Base-by-base conservation (phyloP, 2,797 vertebrate genomes). In the Urophycis tenuis region DNA sequence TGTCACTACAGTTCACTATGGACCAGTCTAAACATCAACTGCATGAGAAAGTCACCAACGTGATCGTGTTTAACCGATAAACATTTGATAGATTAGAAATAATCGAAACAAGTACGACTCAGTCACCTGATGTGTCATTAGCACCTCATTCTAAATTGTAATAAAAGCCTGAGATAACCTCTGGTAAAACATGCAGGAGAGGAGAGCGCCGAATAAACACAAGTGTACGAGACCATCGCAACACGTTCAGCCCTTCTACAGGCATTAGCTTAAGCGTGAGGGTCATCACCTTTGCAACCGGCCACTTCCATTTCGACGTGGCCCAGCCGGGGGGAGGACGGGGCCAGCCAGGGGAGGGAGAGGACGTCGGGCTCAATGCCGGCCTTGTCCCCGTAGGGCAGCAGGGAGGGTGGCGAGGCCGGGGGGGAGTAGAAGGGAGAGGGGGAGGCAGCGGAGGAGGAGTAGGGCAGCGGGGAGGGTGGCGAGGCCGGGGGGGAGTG, bases 401-500 rank as follows among this genome's bases (percentile, higher is more conserved):
- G 82, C 81, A 75, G 77, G 10, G 84, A 74, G 0, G 85, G 80
- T 0, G 90, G 91, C 0, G 92, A 92, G 71, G 88, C 80, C 79
- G 92, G 89, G 75, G 92, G 90, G 74, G 90, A 91, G 80, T 90
- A 91, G 79, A 90, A 88, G 22, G 86, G 84, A 69, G 83, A 88
- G 78, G 91, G 88, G 75, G 89, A 90, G 64, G 88, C 89, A 76
- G 89, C 90, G 77, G 87, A 89, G 69, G 84, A 90, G 60, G 88
- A 88, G n/a, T n/a, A n/a, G n/a, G 76, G 88, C 90, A 77, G 87
- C 88, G 69, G 84, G 88, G 79, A 90, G 87, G 74, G 90, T n/a
- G n/a, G 91, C 0, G 92, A 92, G 71, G 88, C 80, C 79, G 92
- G 89, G 75, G 92, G 90, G 74, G 90, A 91, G 80, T 90, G 91